These are phyloP conservation scores for Bombylius discolor DNA, from an alignment of 2,888 invertebrate species.

Conservation along the genomic window DNA sequence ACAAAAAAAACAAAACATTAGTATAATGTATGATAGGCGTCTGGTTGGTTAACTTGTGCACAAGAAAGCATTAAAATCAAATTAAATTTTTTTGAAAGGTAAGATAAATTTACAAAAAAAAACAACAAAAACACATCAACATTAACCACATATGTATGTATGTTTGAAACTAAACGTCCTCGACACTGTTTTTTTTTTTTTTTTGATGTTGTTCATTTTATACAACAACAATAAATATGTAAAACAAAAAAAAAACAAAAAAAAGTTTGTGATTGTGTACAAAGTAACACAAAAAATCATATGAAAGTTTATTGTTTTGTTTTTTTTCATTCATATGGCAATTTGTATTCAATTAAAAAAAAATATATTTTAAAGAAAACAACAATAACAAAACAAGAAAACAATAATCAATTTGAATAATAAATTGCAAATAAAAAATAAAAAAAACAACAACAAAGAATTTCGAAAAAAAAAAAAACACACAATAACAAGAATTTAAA, in stretches of 20 bases:
- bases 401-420: too few relatives aligned
- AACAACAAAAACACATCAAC: background rate
- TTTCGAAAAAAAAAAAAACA: too few relatives aligned
- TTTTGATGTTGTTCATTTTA: background rate
- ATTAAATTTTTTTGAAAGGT: background rate
- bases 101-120: background rate
- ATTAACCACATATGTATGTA: background rate
- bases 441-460: too few relatives aligned
- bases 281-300: background rate
- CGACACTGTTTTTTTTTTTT: background rate
- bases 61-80: background rate
- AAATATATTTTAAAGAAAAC: too few relatives aligned
- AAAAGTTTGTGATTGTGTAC: background rate
- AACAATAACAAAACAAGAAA: too few relatives aligned
- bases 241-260: background rate
- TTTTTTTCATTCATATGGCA: too few relatives aligned
- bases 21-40: too few relatives aligned
- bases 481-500: too few relatives aligned
- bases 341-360: too few relatives aligned
- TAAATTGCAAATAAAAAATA: too few relatives aligned
- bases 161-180: conserved; percentile 2
- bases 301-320: background rate
- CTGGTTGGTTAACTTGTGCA: too few relatives aligned
- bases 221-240: background rate
- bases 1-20: background rate